Evolutionary conservation across 2,797 vertebrate genomes (phyloP), one percentile per base, ranked within the genome.

Genomic region (Typhlichthys eigenmanni): DNA sequence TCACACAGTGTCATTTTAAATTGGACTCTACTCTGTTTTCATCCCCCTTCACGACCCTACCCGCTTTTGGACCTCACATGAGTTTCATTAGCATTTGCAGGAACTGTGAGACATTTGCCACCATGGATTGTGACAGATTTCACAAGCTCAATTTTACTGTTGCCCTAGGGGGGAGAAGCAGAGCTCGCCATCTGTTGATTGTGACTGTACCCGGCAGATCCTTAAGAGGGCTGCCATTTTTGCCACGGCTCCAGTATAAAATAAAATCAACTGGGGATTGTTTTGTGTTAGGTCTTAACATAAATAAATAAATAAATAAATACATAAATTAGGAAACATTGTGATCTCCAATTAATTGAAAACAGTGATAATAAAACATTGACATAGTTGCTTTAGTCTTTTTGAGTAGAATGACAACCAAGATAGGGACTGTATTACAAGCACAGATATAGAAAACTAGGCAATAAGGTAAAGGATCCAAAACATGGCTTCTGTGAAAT

Each of bases 41-140:
- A 74, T 38, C 68, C 50, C 54, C 24, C 19, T 60, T 69, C 75
- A 71, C 72, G 55, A 67, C 75, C 75, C 66, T 43, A 49, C 73
- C 70, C 58, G 0, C 68, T 75, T 84, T 81, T 88, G 87, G 86
- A 89, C 83, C 80, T 85, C 74, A 82, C 85, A 83, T 75, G 84
- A 88, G 85, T 75, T 76, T 80, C 85, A 91, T 91, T 92, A 90
- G 88, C 91, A 90, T 90, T 92, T 86, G 78, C 81, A 79, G 80
- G 80, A 88, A 90, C 87, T 71, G 74, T 8, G 61, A 90, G 89
- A 91, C 90, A 89, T 87, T 91, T 88, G 80, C 87, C 85, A 83
- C 88, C 83, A 74, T 74, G 82, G 84, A 88, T 86, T 85, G 85
- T 91, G 91, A 89, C 90, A 91, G 85, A 90, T 91, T 91, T 92